Evolutionary conservation across 1,140 invertebrate species (phyloP).

Genomic region (Drosophila bocki): DNA sequence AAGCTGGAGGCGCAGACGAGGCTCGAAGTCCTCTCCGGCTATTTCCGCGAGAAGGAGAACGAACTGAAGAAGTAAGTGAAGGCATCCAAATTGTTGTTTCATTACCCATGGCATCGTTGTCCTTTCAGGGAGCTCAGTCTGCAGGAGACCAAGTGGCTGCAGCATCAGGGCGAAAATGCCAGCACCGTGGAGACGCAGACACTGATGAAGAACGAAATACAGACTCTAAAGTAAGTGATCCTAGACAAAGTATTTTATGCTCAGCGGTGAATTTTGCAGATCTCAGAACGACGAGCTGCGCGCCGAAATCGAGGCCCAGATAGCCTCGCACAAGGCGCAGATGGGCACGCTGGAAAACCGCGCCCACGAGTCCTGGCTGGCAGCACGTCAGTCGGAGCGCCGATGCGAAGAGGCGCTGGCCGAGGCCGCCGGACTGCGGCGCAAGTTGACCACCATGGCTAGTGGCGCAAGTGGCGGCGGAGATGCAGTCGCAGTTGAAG

Average conservation of each 20-base stretch:
- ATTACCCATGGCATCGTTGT: neutral
- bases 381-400: conserved; percentile 90
- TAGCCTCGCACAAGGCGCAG: conserved; percentile 91
- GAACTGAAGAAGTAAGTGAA: conserved; percentile 91
- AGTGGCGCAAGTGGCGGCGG: conserved; percentile 38
- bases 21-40: conserved; percentile 93
- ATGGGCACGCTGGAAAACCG: conserved; percentile 91
- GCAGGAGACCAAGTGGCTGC: conserved; percentile 93
- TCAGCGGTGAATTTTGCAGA: conserved; percentile 74
- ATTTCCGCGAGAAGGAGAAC: conserved; percentile 95
- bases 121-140: conserved; percentile 89
- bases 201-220: conserved; percentile 91
- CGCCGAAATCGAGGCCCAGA: conserved; percentile 92
- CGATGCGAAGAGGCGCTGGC: conserved; percentile 91
- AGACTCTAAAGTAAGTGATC: conserved; percentile 90
- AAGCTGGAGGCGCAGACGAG: conserved; percentile 92
- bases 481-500: conserved; percentile 33
- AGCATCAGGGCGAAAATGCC: conserved; percentile 93
- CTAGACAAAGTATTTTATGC: neutral
- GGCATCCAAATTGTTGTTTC: conserved; percentile 39
- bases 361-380: conserved; percentile 92
- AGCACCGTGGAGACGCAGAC: conserved; percentile 92
- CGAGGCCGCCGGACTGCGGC: conserved; percentile 90
- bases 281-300: conserved; percentile 90
- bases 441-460: conserved; percentile 88